Conservation (phyloP, 1,140 invertebrate genomes). For the Batillaria attramentaria region DNA sequence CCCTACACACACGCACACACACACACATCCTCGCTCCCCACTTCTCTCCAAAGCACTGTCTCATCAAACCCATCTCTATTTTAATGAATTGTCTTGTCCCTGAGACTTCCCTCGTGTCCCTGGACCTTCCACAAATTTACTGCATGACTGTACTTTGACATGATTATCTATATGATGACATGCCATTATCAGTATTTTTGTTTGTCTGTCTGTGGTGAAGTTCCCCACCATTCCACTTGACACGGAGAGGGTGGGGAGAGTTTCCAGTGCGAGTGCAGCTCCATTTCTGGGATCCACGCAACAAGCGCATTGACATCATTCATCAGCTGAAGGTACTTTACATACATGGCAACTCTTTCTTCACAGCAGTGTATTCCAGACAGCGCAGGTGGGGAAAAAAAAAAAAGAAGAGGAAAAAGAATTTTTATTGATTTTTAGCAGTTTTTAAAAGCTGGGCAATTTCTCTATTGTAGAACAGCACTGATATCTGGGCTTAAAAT, state of each 20-base stretch:
- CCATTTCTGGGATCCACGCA: constrained; percentile 82
- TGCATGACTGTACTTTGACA: too few relatives aligned
- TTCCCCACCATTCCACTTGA: constrained; percentile 85
- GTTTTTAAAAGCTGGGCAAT: neutral
- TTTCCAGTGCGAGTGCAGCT: constrained; percentile 88
- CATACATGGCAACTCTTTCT: neutral
- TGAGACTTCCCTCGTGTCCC: too few relatives aligned
- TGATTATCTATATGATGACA: too few relatives aligned
- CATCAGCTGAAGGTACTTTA: constrained; percentile 81
- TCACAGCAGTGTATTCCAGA: neutral
- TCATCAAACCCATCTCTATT: too few relatives aligned
- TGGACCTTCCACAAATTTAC: too few relatives aligned
- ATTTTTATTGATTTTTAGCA: neutral
- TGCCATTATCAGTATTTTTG: too few relatives aligned
- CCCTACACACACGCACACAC: too few relatives aligned
- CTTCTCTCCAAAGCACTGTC: too few relatives aligned
- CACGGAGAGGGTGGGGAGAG: constrained; percentile 90
- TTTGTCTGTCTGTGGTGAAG: too few relatives aligned
- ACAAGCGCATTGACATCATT: constrained; percentile 85
- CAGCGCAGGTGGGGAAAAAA: neutral
- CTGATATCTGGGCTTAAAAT: neutral
- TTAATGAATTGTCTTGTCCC: too few relatives aligned
- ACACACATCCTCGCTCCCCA: too few relatives aligned
- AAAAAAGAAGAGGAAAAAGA: neutral
- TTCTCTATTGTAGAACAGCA: neutral